These are phyloP conservation scores for Illadopsis cleaveri DNA, from an alignment of 2,113 vertebrate genomes.

Conservation along the genomic window DNA sequence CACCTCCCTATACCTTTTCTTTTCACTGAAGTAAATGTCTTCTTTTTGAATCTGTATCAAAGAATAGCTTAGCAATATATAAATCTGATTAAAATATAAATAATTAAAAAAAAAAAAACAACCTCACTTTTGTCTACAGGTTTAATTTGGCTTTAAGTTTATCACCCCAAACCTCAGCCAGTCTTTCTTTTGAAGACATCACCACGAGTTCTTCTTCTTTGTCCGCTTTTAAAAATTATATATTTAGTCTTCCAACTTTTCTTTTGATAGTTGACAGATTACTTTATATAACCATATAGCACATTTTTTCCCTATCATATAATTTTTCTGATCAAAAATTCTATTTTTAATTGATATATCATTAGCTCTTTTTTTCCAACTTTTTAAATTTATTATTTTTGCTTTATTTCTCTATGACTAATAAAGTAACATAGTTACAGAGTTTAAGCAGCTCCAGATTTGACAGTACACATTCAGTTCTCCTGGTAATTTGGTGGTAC, in stretches of 20 bases:
- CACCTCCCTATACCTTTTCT: neutral
- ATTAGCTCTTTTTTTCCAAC: fast-evolving
- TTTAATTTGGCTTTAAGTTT: neutral
- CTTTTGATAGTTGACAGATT: neutral
- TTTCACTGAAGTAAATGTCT: neutral
- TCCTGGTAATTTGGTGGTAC: neutral
- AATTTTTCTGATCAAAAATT: neutral
- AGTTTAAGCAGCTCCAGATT: neutral
- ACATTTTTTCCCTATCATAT: neutral
- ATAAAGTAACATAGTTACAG: neutral
- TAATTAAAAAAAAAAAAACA: too few species aligned
- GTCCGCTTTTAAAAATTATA: neutral
- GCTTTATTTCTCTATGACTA: neutral
- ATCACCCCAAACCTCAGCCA: neutral
- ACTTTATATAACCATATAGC: neutral
- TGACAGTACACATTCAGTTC: neutral
- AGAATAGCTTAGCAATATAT: neutral
- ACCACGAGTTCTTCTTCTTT: neutral
- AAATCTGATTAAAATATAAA: neutral
- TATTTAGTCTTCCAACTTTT: neutral
- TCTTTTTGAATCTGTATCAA: neutral
- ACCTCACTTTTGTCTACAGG: fast-evolving
- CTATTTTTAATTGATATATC: neutral
- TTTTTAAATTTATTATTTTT: neutral
- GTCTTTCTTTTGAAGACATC: neutral